Percentiles rank a stretch among this genome's conserved stretches.
phyloP scores from a whole-genome alignment of 2,888 invertebrate genomes.

The Actias luna region DNA sequence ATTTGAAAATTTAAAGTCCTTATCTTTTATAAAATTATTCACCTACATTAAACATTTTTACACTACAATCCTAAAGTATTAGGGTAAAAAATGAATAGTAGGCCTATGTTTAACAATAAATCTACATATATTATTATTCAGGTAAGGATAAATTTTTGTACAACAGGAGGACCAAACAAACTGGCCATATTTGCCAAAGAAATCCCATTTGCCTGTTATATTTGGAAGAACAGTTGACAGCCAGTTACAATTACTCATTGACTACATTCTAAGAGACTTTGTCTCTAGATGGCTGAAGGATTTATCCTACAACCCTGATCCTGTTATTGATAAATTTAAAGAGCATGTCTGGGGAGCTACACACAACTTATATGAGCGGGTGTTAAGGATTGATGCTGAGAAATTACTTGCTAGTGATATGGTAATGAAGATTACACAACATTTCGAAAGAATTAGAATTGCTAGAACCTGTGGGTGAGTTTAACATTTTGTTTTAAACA shows the following conservation, averaged over 20 bases:
- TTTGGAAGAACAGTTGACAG: constrained; percentile 92
- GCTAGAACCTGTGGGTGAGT: constrained; percentile 89
- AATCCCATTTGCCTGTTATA: constrained; percentile 86
- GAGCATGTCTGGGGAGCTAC: constrained; percentile 93
- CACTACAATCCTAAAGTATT: too few species aligned
- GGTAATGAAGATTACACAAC: constrained; percentile 89
- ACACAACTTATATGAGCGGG: constrained; percentile 86
- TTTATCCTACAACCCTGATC: constrained; percentile 85
- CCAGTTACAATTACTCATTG: constrained; percentile 90
- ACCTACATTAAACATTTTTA: too few species aligned
- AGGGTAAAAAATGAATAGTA: neutral
- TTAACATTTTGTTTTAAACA: constrained; percentile 10
- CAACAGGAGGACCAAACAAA: constrained; percentile 66
- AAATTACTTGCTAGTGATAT: constrained; percentile 92
- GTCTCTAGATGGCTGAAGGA: constrained; percentile 88
- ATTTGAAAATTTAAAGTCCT: too few species aligned
- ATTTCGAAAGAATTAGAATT: constrained; percentile 92
- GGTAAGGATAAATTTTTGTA: neutral
- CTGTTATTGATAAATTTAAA: constrained; percentile 84
- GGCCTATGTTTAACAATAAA: neutral
- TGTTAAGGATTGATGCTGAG: constrained; percentile 89
- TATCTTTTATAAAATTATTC: too few species aligned
- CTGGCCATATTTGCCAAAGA: constrained; percentile 62
- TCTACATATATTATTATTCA: neutral
- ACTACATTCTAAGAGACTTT: constrained; percentile 90